Evolutionary conservation across 2,888 invertebrate species (phyloP).

Genomic region (Apamea epomidion): DNA sequence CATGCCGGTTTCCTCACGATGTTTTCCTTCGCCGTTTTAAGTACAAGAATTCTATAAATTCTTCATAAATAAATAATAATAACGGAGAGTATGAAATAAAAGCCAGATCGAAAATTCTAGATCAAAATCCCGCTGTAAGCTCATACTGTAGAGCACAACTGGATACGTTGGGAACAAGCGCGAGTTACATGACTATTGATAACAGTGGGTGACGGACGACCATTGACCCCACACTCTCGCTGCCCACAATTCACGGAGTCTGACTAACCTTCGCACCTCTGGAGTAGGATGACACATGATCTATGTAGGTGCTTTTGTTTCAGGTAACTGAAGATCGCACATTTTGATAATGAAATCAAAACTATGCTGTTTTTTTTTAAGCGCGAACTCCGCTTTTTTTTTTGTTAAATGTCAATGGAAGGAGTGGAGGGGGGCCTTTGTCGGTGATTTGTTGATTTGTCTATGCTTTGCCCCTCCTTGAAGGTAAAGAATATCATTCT

Average conservation of each 20-base stretch:
- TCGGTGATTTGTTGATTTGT: too few species aligned
- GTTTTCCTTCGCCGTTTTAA: not conserved
- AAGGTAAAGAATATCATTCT: too few species aligned
- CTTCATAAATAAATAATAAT: not conserved
- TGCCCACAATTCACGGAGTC: slow-evolving; percentile 45
- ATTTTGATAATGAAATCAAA: not conserved
- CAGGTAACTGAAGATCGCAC: not conserved
- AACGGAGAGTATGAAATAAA: not conserved
- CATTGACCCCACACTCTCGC: slow-evolving; percentile 74
- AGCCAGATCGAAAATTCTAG: not conserved
- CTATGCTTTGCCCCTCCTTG: too few species aligned
- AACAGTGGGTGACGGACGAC: slow-evolving; percentile 83
- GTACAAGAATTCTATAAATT: not conserved
- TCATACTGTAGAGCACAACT: slow-evolving; percentile 44
- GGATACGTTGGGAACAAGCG: slow-evolving; percentile 75
- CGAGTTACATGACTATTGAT: slow-evolving; percentile 82
- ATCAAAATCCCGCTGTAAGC: slow-evolving; percentile 45
- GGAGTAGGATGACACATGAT: not conserved
- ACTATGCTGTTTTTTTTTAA: not conserved
- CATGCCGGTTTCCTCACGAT: too few species aligned
- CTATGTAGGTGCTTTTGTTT: slow-evolving; percentile 1
- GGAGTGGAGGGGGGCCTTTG: too few species aligned
- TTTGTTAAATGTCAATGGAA: too few species aligned
- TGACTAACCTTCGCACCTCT: slow-evolving; percentile 44
- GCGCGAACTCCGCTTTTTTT: too few species aligned